Percentiles rank a stretch among this genome's conserved stretches.
phyloP scores from a whole-genome alignment of 2,113 vertebrate genomes.

The Guaruba guarouba region DNA sequence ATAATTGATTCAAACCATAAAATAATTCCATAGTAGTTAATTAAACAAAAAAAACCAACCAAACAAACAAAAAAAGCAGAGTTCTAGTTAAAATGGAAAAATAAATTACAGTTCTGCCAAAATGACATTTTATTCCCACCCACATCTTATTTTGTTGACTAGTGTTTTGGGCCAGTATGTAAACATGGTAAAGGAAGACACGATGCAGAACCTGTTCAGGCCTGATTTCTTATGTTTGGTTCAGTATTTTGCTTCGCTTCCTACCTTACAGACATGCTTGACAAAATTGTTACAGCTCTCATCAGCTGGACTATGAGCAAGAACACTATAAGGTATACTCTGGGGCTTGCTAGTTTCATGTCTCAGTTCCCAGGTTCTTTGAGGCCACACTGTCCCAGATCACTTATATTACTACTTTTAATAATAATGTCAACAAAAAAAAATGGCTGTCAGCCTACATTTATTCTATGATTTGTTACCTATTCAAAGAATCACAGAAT shows the following conservation, averaged over 20 bases:
- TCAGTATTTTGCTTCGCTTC: not conserved
- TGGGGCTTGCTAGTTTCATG: fast-evolving
- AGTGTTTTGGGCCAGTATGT: not conserved
- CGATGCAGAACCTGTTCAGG: not conserved
- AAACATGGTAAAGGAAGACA: not conserved
- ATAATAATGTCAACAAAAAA: not conserved
- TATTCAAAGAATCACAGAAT: not conserved
- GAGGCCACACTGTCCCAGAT: not conserved
- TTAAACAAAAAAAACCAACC: too few relatives aligned
- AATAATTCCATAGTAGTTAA: not conserved
- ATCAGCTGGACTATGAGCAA: not conserved
- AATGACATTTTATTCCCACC: not conserved
- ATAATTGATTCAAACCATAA: not conserved
- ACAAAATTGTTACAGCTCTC: not conserved
- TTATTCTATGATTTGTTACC: not conserved
- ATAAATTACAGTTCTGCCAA: not conserved
- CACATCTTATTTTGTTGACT: not conserved
- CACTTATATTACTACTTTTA: not conserved
- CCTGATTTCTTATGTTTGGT: too few relatives aligned
- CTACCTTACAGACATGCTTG: not conserved
- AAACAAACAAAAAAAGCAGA: not conserved
- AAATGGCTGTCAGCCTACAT: not conserved
- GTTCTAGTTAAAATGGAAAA: not conserved
- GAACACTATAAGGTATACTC: fast-evolving
- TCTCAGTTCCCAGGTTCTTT: not conserved